These are phyloP conservation scores for Embidobia sp. DNA, from an alignment of 2,888 invertebrate genomes.

Conservation along the genomic window DNA sequence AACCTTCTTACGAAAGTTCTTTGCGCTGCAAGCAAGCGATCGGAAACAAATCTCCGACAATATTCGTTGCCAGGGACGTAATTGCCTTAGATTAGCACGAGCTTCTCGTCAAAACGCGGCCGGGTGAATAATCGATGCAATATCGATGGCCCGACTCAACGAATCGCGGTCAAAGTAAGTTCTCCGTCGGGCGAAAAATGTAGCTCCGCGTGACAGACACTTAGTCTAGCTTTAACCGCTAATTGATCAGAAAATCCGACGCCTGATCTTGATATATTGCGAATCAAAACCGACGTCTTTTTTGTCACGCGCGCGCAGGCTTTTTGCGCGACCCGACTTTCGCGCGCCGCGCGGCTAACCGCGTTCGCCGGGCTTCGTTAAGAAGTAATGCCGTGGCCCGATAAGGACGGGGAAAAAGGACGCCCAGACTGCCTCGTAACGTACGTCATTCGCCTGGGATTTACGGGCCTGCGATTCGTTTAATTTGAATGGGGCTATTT, in stretches of 20 bases:
- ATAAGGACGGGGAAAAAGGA: constrained; percentile 23
- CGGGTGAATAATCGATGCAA: constrained; percentile 66
- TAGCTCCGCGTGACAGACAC: constrained; percentile 75
- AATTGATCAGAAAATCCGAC: constrained; percentile 78
- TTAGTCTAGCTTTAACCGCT: constrained; percentile 79
- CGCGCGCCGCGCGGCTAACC: constrained; percentile 6
- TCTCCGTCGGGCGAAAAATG: constrained; percentile 71
- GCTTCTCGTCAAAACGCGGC: constrained; percentile 32
- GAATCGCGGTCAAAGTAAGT: constrained; percentile 73
- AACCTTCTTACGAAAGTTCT: no score
- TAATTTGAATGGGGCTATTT: constrained; percentile 26
- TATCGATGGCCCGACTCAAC: constrained; percentile 73
- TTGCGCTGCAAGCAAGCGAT: no score
- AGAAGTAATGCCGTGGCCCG: constrained; percentile 33
- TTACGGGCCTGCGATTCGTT: constrained; percentile 22
- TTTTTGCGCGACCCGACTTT: neutral
- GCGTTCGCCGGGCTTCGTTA: constrained; percentile 25
- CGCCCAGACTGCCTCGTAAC: no score
- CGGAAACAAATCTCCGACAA: no score
- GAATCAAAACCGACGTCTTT: constrained; percentile 30
- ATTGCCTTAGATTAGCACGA: constrained; percentile 37
- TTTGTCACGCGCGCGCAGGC: constrained; percentile 11
- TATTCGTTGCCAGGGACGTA: constrained; percentile 5
- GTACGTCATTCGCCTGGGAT: constrained; percentile 26
- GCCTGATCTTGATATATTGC: constrained; percentile 74